Percentiles rank a stretch among this genome's conserved stretches.
Evolutionary conservation across 2,797 vertebrate species (phyloP).

Genomic region (Hozukius guyotensis): DNA sequence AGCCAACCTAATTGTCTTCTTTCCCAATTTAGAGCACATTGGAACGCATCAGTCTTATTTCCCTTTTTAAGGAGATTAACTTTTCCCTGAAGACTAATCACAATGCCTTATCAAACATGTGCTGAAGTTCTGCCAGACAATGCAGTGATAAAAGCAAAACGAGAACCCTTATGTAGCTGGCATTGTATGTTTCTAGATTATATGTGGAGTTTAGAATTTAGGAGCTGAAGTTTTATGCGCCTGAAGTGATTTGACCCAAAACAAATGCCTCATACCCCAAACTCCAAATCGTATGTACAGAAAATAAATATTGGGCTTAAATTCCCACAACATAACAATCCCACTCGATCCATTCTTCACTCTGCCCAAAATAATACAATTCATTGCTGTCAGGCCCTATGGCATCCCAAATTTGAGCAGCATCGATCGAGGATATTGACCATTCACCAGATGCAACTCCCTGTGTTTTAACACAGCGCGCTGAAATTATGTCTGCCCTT

Average conservation of each 20-base stretch:
- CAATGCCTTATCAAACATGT: constrained; percentile 23
- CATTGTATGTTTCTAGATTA: constrained; percentile 49
- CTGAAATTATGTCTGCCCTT: constrained; percentile 71
- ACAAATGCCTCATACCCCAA: constrained; percentile 55
- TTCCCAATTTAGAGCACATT: constrained; percentile 66
- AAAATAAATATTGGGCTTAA: constrained; percentile 73
- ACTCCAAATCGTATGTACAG: constrained; percentile 60
- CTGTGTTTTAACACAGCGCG: constrained; percentile 60
- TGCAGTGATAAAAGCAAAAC: constrained; percentile 22
- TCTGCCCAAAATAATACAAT: constrained; percentile 77
- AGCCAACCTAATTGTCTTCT: constrained; percentile 72
- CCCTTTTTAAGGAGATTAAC: constrained; percentile 51
- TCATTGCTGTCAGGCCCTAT: constrained; percentile 79
- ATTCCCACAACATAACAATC: constrained; percentile 76
- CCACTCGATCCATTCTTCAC: constrained; percentile 67
- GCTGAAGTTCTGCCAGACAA: constrained; percentile 10
- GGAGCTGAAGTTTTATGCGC: constrained; percentile 54
- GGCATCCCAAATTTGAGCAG: constrained; percentile 77
- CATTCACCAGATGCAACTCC: constrained; percentile 74
- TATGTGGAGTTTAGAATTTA: constrained; percentile 43
- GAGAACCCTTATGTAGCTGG: not conserved
- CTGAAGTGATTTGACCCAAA: constrained; percentile 69
- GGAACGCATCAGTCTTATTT: constrained; percentile 50
- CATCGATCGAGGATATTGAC: constrained; percentile 84
- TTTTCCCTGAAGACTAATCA: constrained; percentile 34